These are phyloP conservation scores for Galagoides demidoff DNA, from an alignment of 2,797 vertebrate species.

Conservation along the genomic window DNA sequence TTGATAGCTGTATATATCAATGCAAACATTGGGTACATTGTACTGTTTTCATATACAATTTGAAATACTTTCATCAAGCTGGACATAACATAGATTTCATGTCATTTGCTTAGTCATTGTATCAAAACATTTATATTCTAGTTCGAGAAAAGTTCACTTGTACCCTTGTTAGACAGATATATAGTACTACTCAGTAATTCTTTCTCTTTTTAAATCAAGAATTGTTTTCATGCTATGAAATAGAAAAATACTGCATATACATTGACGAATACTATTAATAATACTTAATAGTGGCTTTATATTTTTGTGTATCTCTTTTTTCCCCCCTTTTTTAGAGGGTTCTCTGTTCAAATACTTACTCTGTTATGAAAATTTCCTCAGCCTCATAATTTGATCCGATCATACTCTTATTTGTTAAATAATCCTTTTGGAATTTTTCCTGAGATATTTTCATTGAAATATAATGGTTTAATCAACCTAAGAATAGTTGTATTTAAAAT, in stretches of 20 bases:
- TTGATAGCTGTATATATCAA: too few relatives aligned
- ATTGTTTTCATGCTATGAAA: background rate
- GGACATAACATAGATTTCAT: too few relatives aligned
- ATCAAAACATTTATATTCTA: too few relatives aligned
- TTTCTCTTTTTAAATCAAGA: background rate
- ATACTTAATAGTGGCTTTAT: background rate
- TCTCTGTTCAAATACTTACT: background rate
- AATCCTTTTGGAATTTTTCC: background rate
- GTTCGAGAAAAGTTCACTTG: too few relatives aligned
- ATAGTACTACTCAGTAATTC: background rate
- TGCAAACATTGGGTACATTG: too few relatives aligned
- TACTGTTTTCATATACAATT: too few relatives aligned
- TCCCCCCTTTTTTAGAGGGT: background rate
- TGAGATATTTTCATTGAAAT: constrained; percentile 24
- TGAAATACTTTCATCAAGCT: too few relatives aligned
- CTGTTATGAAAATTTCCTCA: background rate
- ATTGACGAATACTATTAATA: background rate
- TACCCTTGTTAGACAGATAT: too few relatives aligned
- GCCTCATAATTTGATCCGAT: background rate
- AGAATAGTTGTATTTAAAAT: background rate
- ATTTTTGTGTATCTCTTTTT: background rate
- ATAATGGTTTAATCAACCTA: background rate
- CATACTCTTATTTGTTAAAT: background rate
- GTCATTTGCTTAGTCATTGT: too few relatives aligned
- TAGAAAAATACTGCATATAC: background rate